A percentile compares a stretch with the other conserved stretches of the same genome.
These are phyloP conservation scores for Armadillidium nasatum DNA, from an alignment of 1,140 invertebrate species.

Conservation along the genomic window DNA sequence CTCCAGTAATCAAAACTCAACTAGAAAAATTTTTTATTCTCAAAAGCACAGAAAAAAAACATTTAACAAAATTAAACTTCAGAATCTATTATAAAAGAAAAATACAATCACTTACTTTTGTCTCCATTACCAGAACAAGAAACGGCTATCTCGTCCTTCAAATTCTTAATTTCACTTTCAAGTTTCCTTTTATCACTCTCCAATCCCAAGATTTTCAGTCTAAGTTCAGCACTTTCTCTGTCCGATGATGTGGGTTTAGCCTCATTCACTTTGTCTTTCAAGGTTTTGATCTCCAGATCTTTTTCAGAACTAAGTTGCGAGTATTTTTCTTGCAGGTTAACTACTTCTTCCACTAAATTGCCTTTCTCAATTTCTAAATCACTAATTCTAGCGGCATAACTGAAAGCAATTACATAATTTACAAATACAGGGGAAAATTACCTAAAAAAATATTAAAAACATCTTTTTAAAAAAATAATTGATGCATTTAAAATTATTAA, in stretches of 20 bases:
- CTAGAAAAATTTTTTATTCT: no score
- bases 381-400: constrained; percentile 11
- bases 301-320: constrained; percentile 47
- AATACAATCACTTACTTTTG: no score
- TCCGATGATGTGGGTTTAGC: constrained; percentile 22
- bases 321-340: constrained; percentile 52
- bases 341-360: constrained; percentile 49
- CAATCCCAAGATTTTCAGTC: neutral
- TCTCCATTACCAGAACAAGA: constrained; percentile 24
- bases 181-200: constrained; percentile 11
- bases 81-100: no score
- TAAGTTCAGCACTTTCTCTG: neutral
- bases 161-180: constrained; percentile 32
- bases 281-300: constrained; percentile 48
- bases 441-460: no score
- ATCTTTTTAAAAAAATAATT: no score
- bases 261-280: constrained; percentile 44
- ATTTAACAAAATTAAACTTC: no score
- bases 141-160: constrained; percentile 33
- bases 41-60: no score
- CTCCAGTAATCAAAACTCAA: no score
- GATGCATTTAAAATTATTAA: no score
- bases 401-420: neutral
- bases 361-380: constrained; percentile 39
- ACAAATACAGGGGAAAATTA: no score